A percentile compares a stretch with the other conserved stretches of the same genome.
These are phyloP conservation scores for Diabrotica balteata DNA, from an alignment of 2,888 invertebrate species.

Conservation along the genomic window DNA sequence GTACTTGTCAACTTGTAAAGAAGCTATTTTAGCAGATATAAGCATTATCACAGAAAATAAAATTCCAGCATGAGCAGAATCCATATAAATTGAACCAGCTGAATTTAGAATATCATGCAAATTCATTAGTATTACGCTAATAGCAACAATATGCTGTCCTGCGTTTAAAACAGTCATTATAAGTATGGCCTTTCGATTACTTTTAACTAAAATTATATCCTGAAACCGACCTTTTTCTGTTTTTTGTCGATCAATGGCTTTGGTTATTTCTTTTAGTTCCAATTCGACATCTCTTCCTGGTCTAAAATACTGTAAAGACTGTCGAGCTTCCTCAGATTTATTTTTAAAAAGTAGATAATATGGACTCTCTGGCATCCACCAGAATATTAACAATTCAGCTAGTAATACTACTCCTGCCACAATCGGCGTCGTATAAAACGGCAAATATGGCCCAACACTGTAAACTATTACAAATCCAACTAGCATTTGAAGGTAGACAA, in stretches of 20 bases:
- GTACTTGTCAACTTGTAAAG: conserved; percentile 53
- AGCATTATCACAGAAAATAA: conserved; percentile 56
- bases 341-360: conserved; percentile 54
- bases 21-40: conserved; percentile 50
- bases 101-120: conserved; percentile 54
- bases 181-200: conserved; percentile 54
- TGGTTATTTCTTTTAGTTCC: conserved; percentile 53
- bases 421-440: conserved; percentile 50
- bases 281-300: conserved; percentile 46
- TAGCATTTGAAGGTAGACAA: conserved; percentile 55
- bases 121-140: conserved; percentile 59
- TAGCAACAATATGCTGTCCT: conserved; percentile 56
- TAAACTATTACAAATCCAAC: conserved; percentile 54
- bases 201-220: conserved; percentile 53
- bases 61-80: conserved; percentile 52
- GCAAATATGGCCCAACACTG: conserved; percentile 53
- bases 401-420: conserved; percentile 51
- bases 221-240: conserved; percentile 52
- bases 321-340: conserved; percentile 49
- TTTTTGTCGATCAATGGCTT: conserved; percentile 53
- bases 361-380: conserved; percentile 58
- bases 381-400: conserved; percentile 51
- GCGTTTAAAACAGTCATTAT: conserved; percentile 56
- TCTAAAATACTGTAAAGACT: conserved; percentile 50
- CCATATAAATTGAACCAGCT: conserved; percentile 52